These are phyloP conservation scores for Helicolenus hilgendorfi DNA, from an alignment of 2,797 vertebrate genomes.

Conservation along the genomic window DNA sequence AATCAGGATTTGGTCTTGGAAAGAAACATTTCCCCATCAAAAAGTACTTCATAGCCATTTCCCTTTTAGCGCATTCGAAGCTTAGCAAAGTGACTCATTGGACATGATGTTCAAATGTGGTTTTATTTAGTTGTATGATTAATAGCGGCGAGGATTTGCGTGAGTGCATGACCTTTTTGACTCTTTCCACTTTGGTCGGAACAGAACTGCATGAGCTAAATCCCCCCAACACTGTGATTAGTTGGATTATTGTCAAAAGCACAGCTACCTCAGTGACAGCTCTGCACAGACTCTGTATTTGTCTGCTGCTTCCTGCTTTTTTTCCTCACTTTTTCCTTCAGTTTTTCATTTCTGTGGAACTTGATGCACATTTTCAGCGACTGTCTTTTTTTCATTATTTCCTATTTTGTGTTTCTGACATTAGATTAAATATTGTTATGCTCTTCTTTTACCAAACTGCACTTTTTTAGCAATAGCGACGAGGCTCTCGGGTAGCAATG, in stretches of 20 bases:
- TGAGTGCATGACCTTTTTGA: conserved; percentile 29
- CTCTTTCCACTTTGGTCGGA: conserved; percentile 28
- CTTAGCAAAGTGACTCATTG: not conserved
- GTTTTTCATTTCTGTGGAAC: not conserved
- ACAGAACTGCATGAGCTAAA: conserved; percentile 34
- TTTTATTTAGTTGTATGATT: conserved; percentile 10
- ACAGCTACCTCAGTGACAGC: conserved; percentile 59
- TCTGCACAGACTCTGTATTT: conserved; percentile 25
- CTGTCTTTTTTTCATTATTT: not conserved
- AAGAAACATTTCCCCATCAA: not conserved
- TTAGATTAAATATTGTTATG: not conserved
- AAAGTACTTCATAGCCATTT: not conserved
- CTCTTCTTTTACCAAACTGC: not conserved
- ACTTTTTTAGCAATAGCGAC: not conserved
- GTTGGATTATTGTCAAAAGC: conserved; percentile 76
- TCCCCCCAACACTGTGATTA: conserved; percentile 65
- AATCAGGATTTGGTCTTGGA: not conserved
- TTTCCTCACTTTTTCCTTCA: not conserved
- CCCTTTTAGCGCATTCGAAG: not conserved
- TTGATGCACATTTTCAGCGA: not conserved
- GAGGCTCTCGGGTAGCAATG: not conserved
- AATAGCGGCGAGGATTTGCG: not conserved
- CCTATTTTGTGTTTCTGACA: not conserved
- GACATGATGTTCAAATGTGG: not conserved
- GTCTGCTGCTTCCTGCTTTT: not conserved